Conservation (phyloP, 2,113 vertebrate species). For the Perca fluviatilis region DNA sequence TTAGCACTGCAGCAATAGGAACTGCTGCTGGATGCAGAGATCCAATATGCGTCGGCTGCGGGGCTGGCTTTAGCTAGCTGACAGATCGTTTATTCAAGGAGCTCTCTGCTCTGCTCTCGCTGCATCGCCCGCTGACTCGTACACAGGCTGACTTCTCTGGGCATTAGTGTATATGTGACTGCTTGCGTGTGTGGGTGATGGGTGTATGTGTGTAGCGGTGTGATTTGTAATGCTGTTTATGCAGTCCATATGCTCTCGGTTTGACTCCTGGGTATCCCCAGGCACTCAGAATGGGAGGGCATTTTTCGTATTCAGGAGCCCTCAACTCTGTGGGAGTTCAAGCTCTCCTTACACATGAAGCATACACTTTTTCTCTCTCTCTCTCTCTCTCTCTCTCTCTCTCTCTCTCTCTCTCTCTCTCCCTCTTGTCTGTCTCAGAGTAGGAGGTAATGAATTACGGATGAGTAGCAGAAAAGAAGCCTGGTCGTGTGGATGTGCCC, state of each 20-base stretch:
- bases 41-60: slow-evolving; percentile 56
- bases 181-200: slow-evolving; percentile 6
- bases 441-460: slow-evolving; percentile 77
- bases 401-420: slow-evolving; percentile 1
- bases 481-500: slow-evolving; percentile 58
- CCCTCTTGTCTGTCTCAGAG: slow-evolving; percentile 41
- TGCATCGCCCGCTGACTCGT: slow-evolving; percentile 63
- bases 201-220: slow-evolving; percentile 31
- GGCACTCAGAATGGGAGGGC: slow-evolving; percentile 53
- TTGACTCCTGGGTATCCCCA: slow-evolving; percentile 65
- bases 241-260: slow-evolving; percentile 71
- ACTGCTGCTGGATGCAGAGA: slow-evolving; percentile 54
- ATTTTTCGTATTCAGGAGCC: slow-evolving; percentile 78
- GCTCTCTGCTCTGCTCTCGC: slow-evolving; percentile 44
- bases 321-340: slow-evolving; percentile 55
- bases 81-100: slow-evolving; percentile 69
- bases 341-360: slow-evolving; percentile 48
- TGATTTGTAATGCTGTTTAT: slow-evolving; percentile 76
- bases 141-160: slow-evolving; percentile 60
- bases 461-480: slow-evolving; percentile 67
- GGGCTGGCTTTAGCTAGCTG: slow-evolving; percentile 55
- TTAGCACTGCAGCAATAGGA: slow-evolving; percentile 52
- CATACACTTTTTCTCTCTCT: slow-evolving; percentile 5
- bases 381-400: not conserved
- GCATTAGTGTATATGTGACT: slow-evolving; percentile 28